Evolutionary conservation across 2,888 invertebrate species (phyloP).

Genomic region (Stegana nigrithorax): DNA sequence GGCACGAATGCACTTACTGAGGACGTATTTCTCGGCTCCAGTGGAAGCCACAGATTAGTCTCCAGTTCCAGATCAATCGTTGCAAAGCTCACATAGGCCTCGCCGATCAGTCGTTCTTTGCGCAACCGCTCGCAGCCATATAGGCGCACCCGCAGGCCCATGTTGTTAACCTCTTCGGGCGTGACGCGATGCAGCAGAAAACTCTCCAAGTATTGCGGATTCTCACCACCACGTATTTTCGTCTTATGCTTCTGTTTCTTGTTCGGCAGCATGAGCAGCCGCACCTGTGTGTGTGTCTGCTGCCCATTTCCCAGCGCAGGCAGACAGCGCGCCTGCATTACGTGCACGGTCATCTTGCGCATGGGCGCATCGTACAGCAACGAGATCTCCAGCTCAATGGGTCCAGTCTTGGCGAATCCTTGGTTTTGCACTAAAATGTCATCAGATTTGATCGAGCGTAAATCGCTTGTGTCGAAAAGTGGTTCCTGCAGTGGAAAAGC

Average conservation of each 20-base stretch:
- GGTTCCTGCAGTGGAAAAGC: slow-evolving; percentile 62
- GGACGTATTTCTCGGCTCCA: slow-evolving; percentile 78
- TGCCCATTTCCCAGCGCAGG: slow-evolving; percentile 78
- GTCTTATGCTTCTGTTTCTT: slow-evolving; percentile 96
- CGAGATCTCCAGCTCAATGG: slow-evolving; percentile 80
- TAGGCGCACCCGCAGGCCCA: slow-evolving; percentile 89
- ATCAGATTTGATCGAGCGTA: slow-evolving; percentile 67
- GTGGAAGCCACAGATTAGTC: slow-evolving; percentile 88
- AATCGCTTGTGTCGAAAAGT: slow-evolving; percentile 68
- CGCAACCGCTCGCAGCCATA: slow-evolving; percentile 95
- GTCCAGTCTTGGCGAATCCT: slow-evolving; percentile 73
- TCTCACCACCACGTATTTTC: slow-evolving; percentile 89
- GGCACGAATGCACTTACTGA: slow-evolving; percentile 66
- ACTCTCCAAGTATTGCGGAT: slow-evolving; percentile 92
- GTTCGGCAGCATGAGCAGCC: slow-evolving; percentile 87
- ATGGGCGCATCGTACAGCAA: slow-evolving; percentile 91
- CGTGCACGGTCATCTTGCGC: slow-evolving; percentile 91
- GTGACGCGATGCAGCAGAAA: slow-evolving; percentile 91
- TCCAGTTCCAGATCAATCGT: slow-evolving; percentile 90
- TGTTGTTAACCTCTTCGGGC: slow-evolving; percentile 93
- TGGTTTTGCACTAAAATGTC: slow-evolving; percentile 69
- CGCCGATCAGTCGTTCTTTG: slow-evolving; percentile 90
- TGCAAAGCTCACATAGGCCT: slow-evolving; percentile 89
- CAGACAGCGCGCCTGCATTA: slow-evolving; percentile 87
- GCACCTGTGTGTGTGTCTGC: slow-evolving; percentile 80